Conservation (phyloP, 2,888 invertebrate species). For the Terebella lapidaria region DNA sequence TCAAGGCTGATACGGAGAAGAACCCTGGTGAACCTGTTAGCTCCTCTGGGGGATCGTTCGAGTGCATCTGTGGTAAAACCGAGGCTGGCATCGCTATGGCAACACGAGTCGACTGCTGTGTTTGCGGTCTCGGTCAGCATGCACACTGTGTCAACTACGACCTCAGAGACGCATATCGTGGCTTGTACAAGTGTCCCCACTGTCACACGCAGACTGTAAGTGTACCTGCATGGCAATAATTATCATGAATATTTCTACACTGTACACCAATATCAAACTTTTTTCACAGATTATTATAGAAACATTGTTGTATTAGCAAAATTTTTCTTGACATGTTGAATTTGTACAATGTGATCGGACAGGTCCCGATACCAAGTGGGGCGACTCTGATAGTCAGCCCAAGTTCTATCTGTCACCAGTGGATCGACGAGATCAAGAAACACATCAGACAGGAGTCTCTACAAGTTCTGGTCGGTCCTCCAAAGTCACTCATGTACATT, state of each 20-base stretch:
- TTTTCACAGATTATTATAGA: not conserved
- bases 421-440: slow-evolving; percentile 66
- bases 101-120: slow-evolving; percentile 53
- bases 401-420: slow-evolving; percentile 64
- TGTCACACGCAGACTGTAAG: slow-evolving; percentile 60
- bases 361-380: slow-evolving; percentile 58
- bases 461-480: slow-evolving; percentile 48
- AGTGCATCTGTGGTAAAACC: slow-evolving; percentile 54
- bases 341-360: slow-evolving; percentile 11
- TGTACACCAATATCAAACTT: not conserved
- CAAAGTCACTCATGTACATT: too few species aligned
- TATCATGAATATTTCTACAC: too few species aligned
- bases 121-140: slow-evolving; percentile 65
- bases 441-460: slow-evolving; percentile 58
- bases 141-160: slow-evolving; percentile 60
- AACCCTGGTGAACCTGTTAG: too few species aligned
- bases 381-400: slow-evolving; percentile 73
- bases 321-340: not conserved
- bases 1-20: too few species aligned
- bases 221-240: slow-evolving; percentile 6
- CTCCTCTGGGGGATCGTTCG: too few species aligned
- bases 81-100: not conserved
- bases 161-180: slow-evolving; percentile 41
- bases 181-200: slow-evolving; percentile 62
- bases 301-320: not conserved